A percentile compares a stretch with the other conserved stretches of the same genome.
These are phyloP conservation scores for Rattus norvegicus DNA, from an alignment of 2,113 vertebrate species.

Conservation along the genomic window DNA sequence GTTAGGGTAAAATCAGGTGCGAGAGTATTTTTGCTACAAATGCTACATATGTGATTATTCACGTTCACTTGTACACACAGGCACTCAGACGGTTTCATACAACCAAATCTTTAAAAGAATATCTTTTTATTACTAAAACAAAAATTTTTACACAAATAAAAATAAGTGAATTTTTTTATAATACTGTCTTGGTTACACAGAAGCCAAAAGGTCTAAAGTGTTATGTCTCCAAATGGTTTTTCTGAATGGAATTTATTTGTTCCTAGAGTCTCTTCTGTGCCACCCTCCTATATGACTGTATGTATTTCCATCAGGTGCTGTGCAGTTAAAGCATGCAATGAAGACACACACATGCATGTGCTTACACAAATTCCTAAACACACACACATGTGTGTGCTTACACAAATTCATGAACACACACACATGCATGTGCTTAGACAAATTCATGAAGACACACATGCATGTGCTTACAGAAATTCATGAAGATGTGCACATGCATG, in stretches of 20 bases:
- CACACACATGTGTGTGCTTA: too few relatives aligned
- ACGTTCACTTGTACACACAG: background rate
- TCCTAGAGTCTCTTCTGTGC: background rate
- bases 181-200: background rate
- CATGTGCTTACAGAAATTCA: too few relatives aligned
- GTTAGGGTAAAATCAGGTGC: background rate
- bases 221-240: background rate
- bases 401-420: too few relatives aligned
- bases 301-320: background rate
- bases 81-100: background rate
- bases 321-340: background rate
- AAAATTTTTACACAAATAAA: slow-evolving; percentile 2
- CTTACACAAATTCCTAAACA: background rate
- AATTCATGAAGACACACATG: too few relatives aligned
- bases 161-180: background rate
- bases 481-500: background rate
- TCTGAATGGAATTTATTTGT: background rate
- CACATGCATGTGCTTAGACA: too few relatives aligned
- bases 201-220: background rate
- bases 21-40: background rate
- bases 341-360: background rate
- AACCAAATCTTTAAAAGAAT: background rate
- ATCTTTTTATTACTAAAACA: background rate
- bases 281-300: background rate
- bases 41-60: background rate